phyloP scores from a whole-genome alignment of 2,888 invertebrate species.

The Agonum fuliginosum region DNA sequence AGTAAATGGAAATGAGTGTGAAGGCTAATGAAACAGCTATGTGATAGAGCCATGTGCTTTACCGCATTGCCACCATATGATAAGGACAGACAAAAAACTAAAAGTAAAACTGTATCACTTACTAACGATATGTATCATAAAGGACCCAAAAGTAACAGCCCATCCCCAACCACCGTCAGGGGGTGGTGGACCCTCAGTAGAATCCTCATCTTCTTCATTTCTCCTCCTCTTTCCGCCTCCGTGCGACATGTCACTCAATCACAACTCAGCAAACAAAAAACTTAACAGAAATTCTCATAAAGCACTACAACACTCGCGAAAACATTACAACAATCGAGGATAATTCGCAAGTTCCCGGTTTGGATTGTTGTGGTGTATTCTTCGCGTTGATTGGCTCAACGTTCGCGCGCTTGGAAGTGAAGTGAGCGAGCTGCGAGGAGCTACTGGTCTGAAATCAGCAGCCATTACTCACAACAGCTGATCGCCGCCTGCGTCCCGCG shows the following conservation, averaged over 20 bases:
- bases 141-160: constrained; percentile 95
- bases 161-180: constrained; percentile 98
- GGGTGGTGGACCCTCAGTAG: constrained; percentile 74
- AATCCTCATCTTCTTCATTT: constrained; percentile 68
- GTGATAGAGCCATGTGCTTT: constrained; percentile 2
- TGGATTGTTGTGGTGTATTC: neutral
- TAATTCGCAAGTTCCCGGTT: constrained; percentile 7
- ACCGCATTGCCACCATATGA: neutral
- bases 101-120: constrained; percentile 74
- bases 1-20: neutral
- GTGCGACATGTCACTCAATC: constrained; percentile 58
- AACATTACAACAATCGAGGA: constrained; percentile 22
- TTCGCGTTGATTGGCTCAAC: neutral
- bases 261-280: constrained; percentile 41
- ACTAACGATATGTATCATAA: constrained; percentile 97
- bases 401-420: constrained; percentile 27
- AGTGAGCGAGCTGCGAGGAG: constrained; percentile 34
- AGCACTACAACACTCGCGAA: constrained; percentile 19
- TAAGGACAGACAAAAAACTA: neutral
- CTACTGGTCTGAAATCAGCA: constrained; percentile 41
- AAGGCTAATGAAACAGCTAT: neutral
- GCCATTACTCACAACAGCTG: constrained; percentile 48
- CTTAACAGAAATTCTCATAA: constrained; percentile 13
- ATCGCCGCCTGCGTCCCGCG: constrained; percentile 23
- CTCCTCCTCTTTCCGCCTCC: constrained; percentile 64